Conservation (phyloP, 2,797 vertebrate genomes). For the Bradypus variegatus region DNA sequence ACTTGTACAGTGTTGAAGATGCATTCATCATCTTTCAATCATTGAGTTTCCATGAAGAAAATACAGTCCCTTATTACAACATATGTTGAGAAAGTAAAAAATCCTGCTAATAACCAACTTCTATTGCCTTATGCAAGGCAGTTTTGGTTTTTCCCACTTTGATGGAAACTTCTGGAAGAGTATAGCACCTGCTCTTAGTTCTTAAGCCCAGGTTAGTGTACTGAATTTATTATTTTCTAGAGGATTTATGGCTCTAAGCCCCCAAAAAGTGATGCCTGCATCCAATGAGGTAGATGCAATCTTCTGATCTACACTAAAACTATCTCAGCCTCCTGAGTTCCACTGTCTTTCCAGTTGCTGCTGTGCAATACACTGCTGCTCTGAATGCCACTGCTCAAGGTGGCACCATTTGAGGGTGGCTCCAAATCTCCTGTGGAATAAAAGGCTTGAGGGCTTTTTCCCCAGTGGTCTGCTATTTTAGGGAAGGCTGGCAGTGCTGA, state of each 20-base stretch:
- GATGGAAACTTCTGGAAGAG: not conserved
- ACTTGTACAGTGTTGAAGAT: not conserved
- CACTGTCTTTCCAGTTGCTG: not conserved
- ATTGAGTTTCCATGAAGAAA: not conserved
- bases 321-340: not conserved
- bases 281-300: not conserved
- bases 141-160: not conserved
- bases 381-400: accelerated
- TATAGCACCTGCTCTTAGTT: not conserved
- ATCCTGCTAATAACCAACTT: not conserved
- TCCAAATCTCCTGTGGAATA: not conserved
- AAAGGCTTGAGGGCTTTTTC: not conserved
- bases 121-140: not conserved
- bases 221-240: not conserved
- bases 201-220: not conserved
- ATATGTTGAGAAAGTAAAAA: not conserved
- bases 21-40: not conserved
- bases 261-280: not conserved
- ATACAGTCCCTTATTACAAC: not conserved
- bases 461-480: not conserved
- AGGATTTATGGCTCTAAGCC: not conserved
- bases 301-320: not conserved
- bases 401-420: not conserved
- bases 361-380: accelerated
- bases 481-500: not conserved